Conservation (phyloP, 2,888 invertebrate genomes). For the Clitarchus hookeri region DNA sequence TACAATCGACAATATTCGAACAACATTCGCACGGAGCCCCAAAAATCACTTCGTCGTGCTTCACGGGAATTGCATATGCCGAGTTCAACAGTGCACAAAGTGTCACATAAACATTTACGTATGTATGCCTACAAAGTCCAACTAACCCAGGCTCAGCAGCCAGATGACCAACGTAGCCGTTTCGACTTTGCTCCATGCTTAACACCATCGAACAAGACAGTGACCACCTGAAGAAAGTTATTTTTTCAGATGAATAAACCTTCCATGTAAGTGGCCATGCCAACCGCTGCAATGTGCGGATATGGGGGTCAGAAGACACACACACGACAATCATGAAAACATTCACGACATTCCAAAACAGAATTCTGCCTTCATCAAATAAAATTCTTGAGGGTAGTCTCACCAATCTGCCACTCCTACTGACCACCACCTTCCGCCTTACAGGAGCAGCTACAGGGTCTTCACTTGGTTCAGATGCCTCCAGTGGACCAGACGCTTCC, state of each 20-base stretch:
- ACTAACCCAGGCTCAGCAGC: constrained; percentile 32
- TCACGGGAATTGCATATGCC: constrained; percentile 31
- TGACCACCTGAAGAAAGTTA: constrained; percentile 20
- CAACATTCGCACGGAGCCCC: constrained; percentile 12
- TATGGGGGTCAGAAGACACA: no score
- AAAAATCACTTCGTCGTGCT: constrained; percentile 29
- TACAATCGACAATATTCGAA: not conserved
- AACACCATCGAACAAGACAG: no score
- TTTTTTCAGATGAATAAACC: constrained; percentile 30
- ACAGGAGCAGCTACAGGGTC: no score
- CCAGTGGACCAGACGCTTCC: no score
- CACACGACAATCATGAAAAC: not conserved
- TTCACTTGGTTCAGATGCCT: no score
- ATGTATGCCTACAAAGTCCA: constrained; percentile 33
- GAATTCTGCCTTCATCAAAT: no score
- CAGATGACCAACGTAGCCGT: constrained; percentile 30
- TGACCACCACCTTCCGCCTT: no score
- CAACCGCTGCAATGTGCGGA: constrained; percentile 23
- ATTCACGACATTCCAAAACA: no score
- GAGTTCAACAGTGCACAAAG: constrained; percentile 31
- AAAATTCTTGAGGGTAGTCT: no score
- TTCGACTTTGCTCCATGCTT: constrained; percentile 28
- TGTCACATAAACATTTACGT: constrained; percentile 29
- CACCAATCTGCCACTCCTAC: no score
- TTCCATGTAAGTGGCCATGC: constrained; percentile 24